Evolutionary conservation across 1,140 invertebrate species (phyloP).

Genomic region (Penaeus indicus): DNA sequence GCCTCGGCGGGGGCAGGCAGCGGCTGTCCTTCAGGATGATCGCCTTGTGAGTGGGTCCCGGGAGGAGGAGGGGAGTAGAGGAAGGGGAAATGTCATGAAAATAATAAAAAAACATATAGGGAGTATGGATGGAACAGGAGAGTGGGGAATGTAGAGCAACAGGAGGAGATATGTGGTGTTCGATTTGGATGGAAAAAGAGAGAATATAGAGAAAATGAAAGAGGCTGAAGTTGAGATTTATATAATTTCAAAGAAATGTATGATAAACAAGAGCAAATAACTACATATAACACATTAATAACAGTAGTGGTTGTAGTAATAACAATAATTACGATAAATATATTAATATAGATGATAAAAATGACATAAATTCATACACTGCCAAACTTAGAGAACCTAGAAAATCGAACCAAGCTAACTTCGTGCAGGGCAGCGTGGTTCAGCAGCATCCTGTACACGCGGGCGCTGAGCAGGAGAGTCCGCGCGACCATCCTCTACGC

Average conservation of each 20-base stretch:
- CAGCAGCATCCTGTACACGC: constrained; percentile 93
- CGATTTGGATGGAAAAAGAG: too few relatives aligned
- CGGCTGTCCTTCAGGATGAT: constrained; percentile 12
- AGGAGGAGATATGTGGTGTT: too few relatives aligned
- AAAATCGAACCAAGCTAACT: not conserved
- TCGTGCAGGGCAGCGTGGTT: constrained; percentile 91
- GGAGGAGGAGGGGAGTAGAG: too few relatives aligned
- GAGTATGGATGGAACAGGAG: not conserved
- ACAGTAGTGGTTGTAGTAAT: too few relatives aligned
- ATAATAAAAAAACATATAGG: not conserved
- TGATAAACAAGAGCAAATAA: too few relatives aligned
- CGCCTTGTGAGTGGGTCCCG: not conserved
- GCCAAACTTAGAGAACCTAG: not conserved
- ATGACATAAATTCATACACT: too few relatives aligned
- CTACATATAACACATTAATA: too few relatives aligned
- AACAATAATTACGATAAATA: too few relatives aligned
- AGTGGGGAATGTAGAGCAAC: too few relatives aligned
- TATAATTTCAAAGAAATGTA: too few relatives aligned
- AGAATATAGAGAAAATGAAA: too few relatives aligned
- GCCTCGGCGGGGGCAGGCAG: not conserved
- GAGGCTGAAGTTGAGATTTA: too few relatives aligned
- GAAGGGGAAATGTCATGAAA: not conserved
- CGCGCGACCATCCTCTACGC: constrained; percentile 94
- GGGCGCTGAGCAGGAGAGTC: constrained; percentile 89
- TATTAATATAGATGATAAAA: not conserved